Percentiles rank a stretch among this genome's conserved stretches.
phyloP scores from a whole-genome alignment of 2,797 vertebrate genomes.

The Paramormyrops hopkinsi region DNA sequence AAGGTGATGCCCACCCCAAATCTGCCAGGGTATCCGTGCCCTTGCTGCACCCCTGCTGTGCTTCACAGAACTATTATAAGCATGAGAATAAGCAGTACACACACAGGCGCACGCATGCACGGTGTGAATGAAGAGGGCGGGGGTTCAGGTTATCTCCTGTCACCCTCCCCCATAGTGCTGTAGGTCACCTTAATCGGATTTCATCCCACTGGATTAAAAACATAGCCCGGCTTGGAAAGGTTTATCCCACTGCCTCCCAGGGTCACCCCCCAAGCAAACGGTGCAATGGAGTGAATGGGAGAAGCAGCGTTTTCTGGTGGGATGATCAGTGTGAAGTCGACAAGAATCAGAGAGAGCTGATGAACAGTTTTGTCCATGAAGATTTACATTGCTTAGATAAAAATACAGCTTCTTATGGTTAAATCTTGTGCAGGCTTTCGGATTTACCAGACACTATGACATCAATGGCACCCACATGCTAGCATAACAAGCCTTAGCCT shows the following conservation, averaged over 20 bases:
- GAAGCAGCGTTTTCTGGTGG: background rate
- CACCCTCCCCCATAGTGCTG: background rate
- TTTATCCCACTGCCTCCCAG: background rate
- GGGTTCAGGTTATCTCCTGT: background rate
- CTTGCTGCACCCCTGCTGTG: background rate
- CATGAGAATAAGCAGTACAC: background rate
- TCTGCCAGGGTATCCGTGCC: background rate
- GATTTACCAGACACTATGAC: background rate
- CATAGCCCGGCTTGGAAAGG: background rate
- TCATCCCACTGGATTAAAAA: background rate
- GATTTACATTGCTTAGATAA: background rate
- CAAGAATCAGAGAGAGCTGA: background rate
- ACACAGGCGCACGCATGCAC: background rate
- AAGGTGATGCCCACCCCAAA: background rate
- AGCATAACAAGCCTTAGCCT: background rate
- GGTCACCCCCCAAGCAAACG: background rate
- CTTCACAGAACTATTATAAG: background rate
- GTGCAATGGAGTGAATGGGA: background rate
- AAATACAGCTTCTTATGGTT: background rate
- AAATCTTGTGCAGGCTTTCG: background rate
- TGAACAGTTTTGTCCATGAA: background rate
- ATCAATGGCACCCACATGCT: background rate
- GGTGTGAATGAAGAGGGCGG: background rate
- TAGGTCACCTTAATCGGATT: constrained; percentile 11
- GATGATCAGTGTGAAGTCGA: background rate